Base-by-base conservation (phyloP, 30 jellyfish, hydroid and myxozoan species). In the Mastigias papua region DNA sequence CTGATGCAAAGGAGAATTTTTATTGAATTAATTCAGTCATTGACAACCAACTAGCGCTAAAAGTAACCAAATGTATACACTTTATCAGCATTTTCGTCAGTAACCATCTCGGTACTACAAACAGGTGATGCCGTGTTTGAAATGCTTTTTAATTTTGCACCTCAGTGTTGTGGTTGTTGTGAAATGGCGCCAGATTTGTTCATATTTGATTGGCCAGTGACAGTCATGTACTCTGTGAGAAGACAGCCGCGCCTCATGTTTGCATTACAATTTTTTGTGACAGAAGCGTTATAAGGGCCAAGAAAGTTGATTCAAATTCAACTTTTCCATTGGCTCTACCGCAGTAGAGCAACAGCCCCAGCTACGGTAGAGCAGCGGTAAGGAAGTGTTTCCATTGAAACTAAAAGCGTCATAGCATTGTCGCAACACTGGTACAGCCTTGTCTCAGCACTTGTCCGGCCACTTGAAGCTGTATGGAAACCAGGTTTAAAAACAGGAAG, bases 251-350 rank as follows among this genome's bases (percentile, higher is more conserved):
- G 34, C 0, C 72, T 1, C 22, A 19, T 73, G 69, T 0, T 35
- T 35, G 19, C 49, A 37, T 37, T 73, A 46, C 19, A 37, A 37
- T n/a, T 34, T 73, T 71, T 73, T 5, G 69, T 73, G 42, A 50
- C 8, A 19, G 28, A 73, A 73, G 85, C 85, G 71, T 34, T 35
- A 33, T 7, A 33, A 73, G 73, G 48, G 71, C 71, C 49, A 21
- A 46, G 7, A 49, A 73, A 73, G 69, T 73, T 73, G 71, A 48
- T 10, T 26, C 72, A 48, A 42, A 73, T 73, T 73, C 71, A 73
- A 42, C 71, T 37, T 20, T 73, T 42, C 42, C 71, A 25, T 34
- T 64, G 85, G 49, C 85, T 28, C 85, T 73, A 37, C 71, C 71
- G 48, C 69, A 64, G 81, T 69, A 69, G 81, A 23, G 61, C 26